Percentiles rank a stretch among this genome's conserved stretches.
Evolutionary conservation across 2,888 invertebrate species (phyloP).

Genomic region (Clanis bilineata): DNA sequence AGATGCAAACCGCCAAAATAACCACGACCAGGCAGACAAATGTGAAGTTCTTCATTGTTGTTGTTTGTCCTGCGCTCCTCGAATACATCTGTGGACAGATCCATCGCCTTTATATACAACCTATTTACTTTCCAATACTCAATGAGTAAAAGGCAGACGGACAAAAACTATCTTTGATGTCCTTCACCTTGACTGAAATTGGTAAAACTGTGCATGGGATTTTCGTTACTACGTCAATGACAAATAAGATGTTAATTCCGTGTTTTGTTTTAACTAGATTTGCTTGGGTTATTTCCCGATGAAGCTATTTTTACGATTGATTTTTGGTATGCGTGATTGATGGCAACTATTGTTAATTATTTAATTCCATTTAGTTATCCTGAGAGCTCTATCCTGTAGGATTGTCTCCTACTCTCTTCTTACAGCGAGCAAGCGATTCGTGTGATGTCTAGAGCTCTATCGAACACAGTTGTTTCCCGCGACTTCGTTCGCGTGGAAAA

Average conservation of each 20-base stretch:
- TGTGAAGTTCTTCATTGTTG: constrained; percentile 37
- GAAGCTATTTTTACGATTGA: not conserved
- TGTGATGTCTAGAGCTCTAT: too few species aligned
- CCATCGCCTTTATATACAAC: constrained; percentile 36
- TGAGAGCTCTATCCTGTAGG: too few species aligned
- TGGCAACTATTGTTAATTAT: too few species aligned
- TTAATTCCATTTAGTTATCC: too few species aligned
- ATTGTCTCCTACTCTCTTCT: too few species aligned
- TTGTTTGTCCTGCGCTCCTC: not conserved
- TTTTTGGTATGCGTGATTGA: not conserved
- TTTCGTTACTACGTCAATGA: not conserved
- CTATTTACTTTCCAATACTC: constrained; percentile 23
- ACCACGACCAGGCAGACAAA: constrained; percentile 28
- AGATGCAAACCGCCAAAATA: constrained; percentile 28
- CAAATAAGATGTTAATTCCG: not conserved
- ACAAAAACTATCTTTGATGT: constrained; percentile 15
- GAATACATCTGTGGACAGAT: not conserved
- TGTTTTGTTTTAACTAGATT: not conserved
- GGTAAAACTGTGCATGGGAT: not conserved
- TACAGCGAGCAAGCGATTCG: too few species aligned
- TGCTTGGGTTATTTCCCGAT: not conserved
- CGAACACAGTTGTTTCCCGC: too few species aligned
- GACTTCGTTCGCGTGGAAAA: too few species aligned
- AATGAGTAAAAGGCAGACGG: constrained; percentile 25
- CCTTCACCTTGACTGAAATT: constrained; percentile 14